Base-by-base conservation (phyloP, 2,888 invertebrate species). In the Plagiodera versicolora region DNA sequence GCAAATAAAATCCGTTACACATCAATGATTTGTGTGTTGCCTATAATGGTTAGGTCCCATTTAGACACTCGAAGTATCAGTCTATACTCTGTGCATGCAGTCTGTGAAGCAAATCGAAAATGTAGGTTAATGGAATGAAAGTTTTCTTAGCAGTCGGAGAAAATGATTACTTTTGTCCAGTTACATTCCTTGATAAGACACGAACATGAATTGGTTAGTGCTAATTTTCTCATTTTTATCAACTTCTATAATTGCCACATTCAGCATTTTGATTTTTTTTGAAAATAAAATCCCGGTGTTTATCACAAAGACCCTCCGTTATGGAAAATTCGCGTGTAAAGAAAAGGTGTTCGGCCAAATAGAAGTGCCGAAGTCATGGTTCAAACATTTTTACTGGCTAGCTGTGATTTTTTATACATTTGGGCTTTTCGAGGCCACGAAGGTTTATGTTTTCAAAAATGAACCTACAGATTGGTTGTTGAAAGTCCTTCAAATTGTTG, bases 311-410 rank as follows among this genome's bases (percentile, higher is more conserved):
- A 81, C 84, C 0, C 89, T 87, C 75, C 85, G 87, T 19, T 92
- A 90, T 79, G 93, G 93, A 11, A 91, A 91, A 78, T 88, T 87
- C 71, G 84, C 86, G 0, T 83, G 85, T 66, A 84, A 83, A 70
- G 85, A 50, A 30, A 45, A 0, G 14, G 30, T 45, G 11, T 11
- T 24, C 9, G 53, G 53, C 10, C 69, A 84, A 0, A 76, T 87
- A 16, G 89, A 92, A 77, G 83, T 92, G 47, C 92, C 92, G 0
- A 94, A 93, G 79, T 83, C 88, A 48, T 91, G 88, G 83, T 94
- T 92, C 73, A 83, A 82, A 70, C 94, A 94, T 79, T 94, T 93
- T 75, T 94, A 94, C 76, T 74, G 87, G 5, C 88, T 89, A 73
- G 88, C 92, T 0, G 81, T 86, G 1, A 67, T 87, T 20, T 82